Evolutionary conservation across 37 sponge, comb jelly and placozoan species (phyloP).

Genomic region (Agelas oroides): DNA sequence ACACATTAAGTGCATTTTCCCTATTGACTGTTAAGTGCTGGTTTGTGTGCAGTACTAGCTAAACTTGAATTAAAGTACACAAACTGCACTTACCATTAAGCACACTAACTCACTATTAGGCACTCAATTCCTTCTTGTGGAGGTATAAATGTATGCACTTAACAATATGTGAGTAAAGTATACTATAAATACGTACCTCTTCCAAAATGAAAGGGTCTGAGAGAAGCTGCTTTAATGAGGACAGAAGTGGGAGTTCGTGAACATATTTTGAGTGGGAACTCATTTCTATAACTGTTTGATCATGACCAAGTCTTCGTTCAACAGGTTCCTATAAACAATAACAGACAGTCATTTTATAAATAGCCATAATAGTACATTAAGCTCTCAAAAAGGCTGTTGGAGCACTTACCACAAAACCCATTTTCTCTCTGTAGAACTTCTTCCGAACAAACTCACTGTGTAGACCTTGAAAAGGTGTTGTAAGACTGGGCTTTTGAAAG

Average conservation of each 20-base stretch:
- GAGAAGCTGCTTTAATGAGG: constrained; percentile 14
- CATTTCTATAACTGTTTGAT: too few species aligned
- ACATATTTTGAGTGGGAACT: background rate
- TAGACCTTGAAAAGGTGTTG: constrained; percentile 25
- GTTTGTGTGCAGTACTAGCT: too few species aligned
- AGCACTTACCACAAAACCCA: constrained; percentile 14
- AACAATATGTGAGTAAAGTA: background rate
- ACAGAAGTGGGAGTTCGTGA: constrained; percentile 1
- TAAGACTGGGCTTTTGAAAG: background rate
- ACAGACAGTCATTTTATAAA: too few species aligned
- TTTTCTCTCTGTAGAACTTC: background rate
- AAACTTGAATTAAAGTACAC: too few species aligned
- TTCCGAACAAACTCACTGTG: background rate
- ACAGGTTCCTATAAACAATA: too few species aligned
- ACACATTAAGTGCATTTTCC: too few species aligned
- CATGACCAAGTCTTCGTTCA: too few species aligned
- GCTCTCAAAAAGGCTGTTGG: too few species aligned
- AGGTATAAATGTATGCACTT: background rate
- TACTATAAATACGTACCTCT: constrained; percentile 17
- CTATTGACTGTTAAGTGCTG: too few species aligned
- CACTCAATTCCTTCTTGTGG: too few species aligned
- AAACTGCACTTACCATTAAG: too few species aligned
- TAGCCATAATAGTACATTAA: background rate
- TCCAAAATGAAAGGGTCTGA: constrained; percentile 5
- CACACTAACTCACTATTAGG: too few species aligned